Percentiles rank a stretch among this genome's conserved stretches.
Conservation (phyloP, 2,888 invertebrate species). For the Eupithecia insigniata region DNA sequence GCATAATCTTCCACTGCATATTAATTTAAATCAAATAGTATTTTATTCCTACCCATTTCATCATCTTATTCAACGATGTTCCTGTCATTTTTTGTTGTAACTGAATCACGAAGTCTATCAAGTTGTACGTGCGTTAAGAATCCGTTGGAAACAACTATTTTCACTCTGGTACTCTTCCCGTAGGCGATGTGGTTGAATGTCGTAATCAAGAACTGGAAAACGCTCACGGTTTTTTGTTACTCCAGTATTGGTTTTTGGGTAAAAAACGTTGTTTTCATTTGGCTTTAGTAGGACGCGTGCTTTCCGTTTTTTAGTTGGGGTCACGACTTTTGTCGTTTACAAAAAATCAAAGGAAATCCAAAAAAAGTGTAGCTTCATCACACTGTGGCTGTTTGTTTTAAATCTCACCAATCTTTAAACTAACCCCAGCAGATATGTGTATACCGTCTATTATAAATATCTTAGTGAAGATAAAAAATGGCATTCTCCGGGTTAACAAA, state of each 20-base stretch:
- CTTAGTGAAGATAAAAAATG: too few relatives aligned
- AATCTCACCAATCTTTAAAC: background rate
- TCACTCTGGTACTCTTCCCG: conserved; percentile 26
- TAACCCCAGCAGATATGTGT: background rate
- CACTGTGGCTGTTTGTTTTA: background rate
- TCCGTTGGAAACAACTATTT: conserved; percentile 40
- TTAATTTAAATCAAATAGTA: conserved; percentile 21
- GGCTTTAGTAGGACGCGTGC: conserved; percentile 53
- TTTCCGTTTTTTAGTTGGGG: conserved; percentile 42
- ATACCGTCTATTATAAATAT: too few relatives aligned
- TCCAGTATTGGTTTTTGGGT: conserved; percentile 58
- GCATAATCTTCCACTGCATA: background rate
- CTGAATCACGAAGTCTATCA: conserved; percentile 64
- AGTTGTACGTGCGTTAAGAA: conserved; percentile 70
- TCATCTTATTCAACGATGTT: conserved; percentile 21
- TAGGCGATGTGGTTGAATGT: conserved; percentile 67
- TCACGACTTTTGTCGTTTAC: conserved; percentile 27
- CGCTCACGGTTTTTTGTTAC: conserved; percentile 54
- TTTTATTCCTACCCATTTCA: conserved; percentile 8
- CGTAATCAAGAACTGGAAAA: conserved; percentile 60
- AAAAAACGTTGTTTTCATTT: conserved; percentile 54
- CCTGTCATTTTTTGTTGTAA: conserved; percentile 54
- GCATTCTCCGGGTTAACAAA: too few relatives aligned
- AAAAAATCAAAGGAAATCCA: background rate
- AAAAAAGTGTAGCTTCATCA: background rate